These are phyloP conservation scores for Heloderma charlesbogerti DNA, from an alignment of 2,113 vertebrate species.

Conservation along the genomic window DNA sequence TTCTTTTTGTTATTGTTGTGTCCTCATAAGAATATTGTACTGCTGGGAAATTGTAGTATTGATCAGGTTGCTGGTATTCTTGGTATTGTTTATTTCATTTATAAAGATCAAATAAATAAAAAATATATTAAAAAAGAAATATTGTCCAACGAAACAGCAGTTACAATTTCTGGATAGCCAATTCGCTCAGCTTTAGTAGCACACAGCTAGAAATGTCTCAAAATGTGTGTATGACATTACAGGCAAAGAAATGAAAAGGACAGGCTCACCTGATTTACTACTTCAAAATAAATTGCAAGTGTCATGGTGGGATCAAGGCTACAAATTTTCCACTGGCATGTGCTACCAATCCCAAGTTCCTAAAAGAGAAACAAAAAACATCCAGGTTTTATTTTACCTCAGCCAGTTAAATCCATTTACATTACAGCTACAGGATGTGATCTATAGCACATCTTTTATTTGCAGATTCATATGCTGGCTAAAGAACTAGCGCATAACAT, in stretches of 20 bases:
- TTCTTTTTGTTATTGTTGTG: too few relatives aligned
- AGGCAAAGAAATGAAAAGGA: not conserved
- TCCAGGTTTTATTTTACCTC: not conserved
- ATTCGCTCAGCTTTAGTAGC: not conserved
- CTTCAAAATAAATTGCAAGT: conserved; percentile 93
- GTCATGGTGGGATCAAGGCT: conserved; percentile 89
- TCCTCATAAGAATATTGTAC: too few relatives aligned
- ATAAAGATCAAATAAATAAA: too few relatives aligned
- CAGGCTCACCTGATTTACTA: conserved; percentile 93
- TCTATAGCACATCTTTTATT: not conserved
- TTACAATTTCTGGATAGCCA: not conserved
- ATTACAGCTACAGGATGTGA: not conserved
- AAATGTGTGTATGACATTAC: not conserved
- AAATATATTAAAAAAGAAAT: too few relatives aligned
- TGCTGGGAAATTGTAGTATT: too few relatives aligned
- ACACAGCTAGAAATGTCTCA: not conserved
- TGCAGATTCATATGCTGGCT: not conserved
- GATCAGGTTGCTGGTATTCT: too few relatives aligned
- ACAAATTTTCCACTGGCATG: conserved; percentile 96
- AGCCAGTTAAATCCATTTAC: not conserved
- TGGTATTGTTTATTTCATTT: too few relatives aligned
- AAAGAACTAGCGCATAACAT: not conserved
- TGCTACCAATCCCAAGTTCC: conserved; percentile 94
- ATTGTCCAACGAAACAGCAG: not conserved
- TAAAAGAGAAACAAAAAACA: conserved; percentile 62